These are phyloP conservation scores for Calephelis nemesis DNA, from an alignment of 1,140 invertebrate genomes.

Conservation along the genomic window DNA sequence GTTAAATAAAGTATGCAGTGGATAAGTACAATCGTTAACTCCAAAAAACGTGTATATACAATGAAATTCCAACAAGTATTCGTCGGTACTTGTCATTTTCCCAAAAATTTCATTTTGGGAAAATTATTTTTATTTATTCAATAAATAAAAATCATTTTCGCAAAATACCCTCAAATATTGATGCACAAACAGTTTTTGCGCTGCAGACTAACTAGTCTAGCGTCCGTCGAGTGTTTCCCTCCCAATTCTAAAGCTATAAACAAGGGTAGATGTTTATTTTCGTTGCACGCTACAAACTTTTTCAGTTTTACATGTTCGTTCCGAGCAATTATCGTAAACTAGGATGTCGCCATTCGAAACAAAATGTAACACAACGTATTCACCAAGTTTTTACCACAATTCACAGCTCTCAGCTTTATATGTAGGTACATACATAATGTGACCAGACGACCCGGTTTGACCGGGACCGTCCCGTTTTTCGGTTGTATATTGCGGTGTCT, in stretches of 20 bases:
- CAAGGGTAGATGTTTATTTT: slow-evolving; percentile 12
- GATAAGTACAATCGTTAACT: too few species aligned
- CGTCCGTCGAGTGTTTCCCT: neutral
- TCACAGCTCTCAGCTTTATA: neutral
- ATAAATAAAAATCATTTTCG: neutral
- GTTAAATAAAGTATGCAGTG: too few species aligned
- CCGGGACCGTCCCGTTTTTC: too few species aligned
- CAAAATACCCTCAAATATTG: neutral
- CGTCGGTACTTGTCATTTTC: too few species aligned
- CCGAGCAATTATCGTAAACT: slow-evolving; percentile 10
- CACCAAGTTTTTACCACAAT: slow-evolving; percentile 6
- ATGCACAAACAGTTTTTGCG: neutral
- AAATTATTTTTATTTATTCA: too few species aligned
- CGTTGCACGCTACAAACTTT: neutral
- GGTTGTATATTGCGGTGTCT: too few species aligned
- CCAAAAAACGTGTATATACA: too few species aligned
- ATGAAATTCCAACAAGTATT: too few species aligned
- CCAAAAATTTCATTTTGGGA: too few species aligned
- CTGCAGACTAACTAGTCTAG: neutral
- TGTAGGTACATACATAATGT: too few species aligned
- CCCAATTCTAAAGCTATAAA: slow-evolving; percentile 10
- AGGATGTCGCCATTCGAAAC: slow-evolving; percentile 1
- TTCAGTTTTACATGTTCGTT: neutral
- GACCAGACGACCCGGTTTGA: too few species aligned
- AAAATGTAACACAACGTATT: slow-evolving; percentile 8